Evolutionary conservation across 1,140 invertebrate species (phyloP).

Genomic region (Platyura marginata): DNA sequence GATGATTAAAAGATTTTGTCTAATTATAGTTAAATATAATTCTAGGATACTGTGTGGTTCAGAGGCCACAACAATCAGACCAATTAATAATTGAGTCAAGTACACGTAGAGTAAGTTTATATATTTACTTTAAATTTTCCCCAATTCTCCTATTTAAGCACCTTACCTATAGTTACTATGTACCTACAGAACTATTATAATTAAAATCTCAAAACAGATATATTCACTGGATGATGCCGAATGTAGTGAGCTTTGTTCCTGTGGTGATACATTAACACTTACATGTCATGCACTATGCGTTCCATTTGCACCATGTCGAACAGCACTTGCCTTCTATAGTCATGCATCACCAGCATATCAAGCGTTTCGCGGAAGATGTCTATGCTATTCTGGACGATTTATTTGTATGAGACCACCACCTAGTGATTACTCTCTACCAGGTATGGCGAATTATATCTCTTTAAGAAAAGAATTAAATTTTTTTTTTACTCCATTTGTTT

Average conservation of each 20-base stretch:
- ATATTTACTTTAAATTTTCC: slow-evolving; percentile 2
- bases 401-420: slow-evolving; percentile 76
- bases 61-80: slow-evolving; percentile 51
- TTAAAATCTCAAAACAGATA: too few species aligned
- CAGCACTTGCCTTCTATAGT: slow-evolving; percentile 70
- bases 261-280: slow-evolving; percentile 51
- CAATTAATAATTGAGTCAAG: slow-evolving; percentile 54
- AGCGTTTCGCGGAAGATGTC: slow-evolving; percentile 67
- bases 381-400: slow-evolving; percentile 77
- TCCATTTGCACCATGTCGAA: slow-evolving; percentile 62
- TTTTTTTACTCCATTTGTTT: too few species aligned
- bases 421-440: slow-evolving; percentile 34
- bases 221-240: slow-evolving; percentile 70
- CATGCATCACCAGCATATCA: slow-evolving; percentile 76
- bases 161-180: too few species aligned
- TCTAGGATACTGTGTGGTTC: slow-evolving; percentile 59
- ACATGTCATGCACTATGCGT: slow-evolving; percentile 74
- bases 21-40: too few species aligned
- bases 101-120: slow-evolving; percentile 47
- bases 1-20: too few species aligned
- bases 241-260: slow-evolving; percentile 65
- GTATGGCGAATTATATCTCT: slow-evolving; percentile 14
- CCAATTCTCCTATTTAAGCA: background rate
- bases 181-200: too few species aligned
- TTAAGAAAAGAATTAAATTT: slow-evolving; percentile 9